phyloP scores from a whole-genome alignment of 2,113 vertebrate species.

The Buteo buteo region DNA sequence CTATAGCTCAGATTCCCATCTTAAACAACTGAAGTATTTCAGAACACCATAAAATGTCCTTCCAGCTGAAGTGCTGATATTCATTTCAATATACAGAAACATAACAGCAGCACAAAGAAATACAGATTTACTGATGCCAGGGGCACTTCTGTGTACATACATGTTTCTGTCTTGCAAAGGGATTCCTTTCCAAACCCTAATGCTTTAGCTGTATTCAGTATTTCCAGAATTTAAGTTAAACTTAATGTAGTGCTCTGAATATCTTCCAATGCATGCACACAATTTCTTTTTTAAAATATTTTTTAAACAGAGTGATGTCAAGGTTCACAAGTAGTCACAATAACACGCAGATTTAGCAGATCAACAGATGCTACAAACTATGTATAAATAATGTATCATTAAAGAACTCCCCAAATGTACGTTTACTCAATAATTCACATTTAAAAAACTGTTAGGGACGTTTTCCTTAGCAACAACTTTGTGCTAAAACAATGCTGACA shows the following conservation, averaged over 20 bases:
- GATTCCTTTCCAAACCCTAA: not conserved
- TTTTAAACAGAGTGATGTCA: not conserved
- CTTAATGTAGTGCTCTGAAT: not conserved
- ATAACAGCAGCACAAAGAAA: not conserved
- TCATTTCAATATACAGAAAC: not conserved
- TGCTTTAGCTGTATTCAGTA: not conserved
- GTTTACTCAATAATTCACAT: not conserved
- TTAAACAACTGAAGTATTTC: not conserved
- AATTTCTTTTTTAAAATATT: not conserved
- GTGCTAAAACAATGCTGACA: not conserved
- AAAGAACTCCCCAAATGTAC: not conserved
- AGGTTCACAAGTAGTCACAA: not conserved
- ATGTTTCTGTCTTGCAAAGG: not conserved
- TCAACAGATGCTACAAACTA: not conserved
- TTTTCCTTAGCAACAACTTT: not conserved
- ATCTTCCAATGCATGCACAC: not conserved
- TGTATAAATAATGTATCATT: not conserved
- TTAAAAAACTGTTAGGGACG: not conserved
- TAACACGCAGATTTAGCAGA: not conserved
- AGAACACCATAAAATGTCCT: not conserved
- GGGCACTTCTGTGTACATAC: not conserved
- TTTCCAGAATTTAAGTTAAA: not conserved
- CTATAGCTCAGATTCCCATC: not conserved
- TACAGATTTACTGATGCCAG: not conserved
- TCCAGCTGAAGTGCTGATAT: not conserved